Evolutionary conservation across 2,888 invertebrate genomes (phyloP).

Genomic region (Drosophila trichaetosa): DNA sequence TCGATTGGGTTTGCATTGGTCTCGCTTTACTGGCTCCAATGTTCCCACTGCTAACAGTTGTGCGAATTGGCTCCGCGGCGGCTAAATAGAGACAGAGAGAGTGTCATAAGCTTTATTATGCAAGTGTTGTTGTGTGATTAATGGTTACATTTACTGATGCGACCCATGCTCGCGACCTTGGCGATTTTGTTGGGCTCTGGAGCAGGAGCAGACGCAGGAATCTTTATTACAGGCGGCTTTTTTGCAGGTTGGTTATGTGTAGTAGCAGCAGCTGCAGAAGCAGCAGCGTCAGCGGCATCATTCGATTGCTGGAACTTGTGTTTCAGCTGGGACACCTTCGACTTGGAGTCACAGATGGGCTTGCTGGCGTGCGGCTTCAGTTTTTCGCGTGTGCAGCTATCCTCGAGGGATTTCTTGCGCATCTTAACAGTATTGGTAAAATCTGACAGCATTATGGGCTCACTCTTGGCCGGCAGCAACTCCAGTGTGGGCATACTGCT

Average conservation of each 20-base stretch:
- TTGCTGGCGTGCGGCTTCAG: conserved; percentile 72
- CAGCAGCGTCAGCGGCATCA: conserved; percentile 33
- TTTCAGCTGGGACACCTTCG: conserved; percentile 84
- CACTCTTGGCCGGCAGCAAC: conserved; percentile 55
- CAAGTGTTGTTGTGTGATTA: not conserved
- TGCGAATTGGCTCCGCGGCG: conserved; percentile 30
- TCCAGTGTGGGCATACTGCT: conserved; percentile 45
- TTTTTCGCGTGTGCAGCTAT: conserved; percentile 82
- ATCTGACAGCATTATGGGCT: conserved; percentile 84
- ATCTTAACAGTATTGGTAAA: conserved; percentile 85
- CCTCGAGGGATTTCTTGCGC: conserved; percentile 85
- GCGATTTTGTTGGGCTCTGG: conserved; percentile 55
- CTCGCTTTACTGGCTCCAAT: conserved; percentile 48
- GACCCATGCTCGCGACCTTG: conserved; percentile 58
- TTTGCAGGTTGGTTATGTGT: conserved; percentile 32
- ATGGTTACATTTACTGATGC: conserved; percentile 62
- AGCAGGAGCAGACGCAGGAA: conserved; percentile 29
- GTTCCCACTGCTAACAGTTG: conserved; percentile 24
- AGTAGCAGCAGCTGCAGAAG: conserved; percentile 25
- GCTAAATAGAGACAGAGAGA: conserved; percentile 6
- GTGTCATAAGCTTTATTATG: conserved; percentile 3
- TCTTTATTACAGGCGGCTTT: not conserved
- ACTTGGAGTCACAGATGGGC: conserved; percentile 74
- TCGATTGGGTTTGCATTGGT: conserved; percentile 79
- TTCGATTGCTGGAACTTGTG: conserved; percentile 78